phyloP scores from a whole-genome alignment of 2,797 vertebrate genomes.

The Fistularia tabacaria region DNA sequence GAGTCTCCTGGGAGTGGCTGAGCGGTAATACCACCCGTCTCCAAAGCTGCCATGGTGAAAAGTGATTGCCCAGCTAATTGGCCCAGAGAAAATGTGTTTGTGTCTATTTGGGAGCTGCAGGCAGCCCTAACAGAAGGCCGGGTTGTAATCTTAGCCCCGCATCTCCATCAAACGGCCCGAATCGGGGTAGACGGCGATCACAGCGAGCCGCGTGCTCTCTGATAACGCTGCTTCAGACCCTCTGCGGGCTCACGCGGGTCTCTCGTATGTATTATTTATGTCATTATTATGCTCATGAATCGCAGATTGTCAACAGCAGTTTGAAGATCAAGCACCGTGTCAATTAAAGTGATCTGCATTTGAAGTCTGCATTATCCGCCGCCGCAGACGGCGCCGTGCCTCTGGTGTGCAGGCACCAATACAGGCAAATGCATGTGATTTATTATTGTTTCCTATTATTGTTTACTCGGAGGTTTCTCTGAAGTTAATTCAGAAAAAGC shows the following conservation, averaged over 20 bases:
- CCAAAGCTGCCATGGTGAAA: constrained; percentile 35
- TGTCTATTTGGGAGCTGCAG: constrained; percentile 32
- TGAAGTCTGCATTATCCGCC: constrained; percentile 60
- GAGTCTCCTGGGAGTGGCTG: constrained; percentile 28
- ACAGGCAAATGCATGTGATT: constrained; percentile 67
- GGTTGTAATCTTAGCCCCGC: constrained; percentile 46
- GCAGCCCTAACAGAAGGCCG: constrained; percentile 38
- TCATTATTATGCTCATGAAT: constrained; percentile 68
- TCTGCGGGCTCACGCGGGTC: constrained; percentile 36
- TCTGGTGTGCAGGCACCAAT: constrained; percentile 68
- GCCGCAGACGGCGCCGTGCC: constrained; percentile 56
- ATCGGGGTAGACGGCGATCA: constrained; percentile 59
- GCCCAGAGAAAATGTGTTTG: constrained; percentile 29
- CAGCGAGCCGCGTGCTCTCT: constrained; percentile 58
- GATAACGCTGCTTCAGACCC: constrained; percentile 58
- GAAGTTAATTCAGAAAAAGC: constrained; percentile 67
- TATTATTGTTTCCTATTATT: constrained; percentile 74
- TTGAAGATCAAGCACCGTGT: constrained; percentile 68
- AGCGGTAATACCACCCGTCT: constrained; percentile 24
- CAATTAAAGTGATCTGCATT: constrained; percentile 73
- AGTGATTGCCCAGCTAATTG: constrained; percentile 57
- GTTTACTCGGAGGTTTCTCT: constrained; percentile 67
- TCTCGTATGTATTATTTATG: constrained; percentile 71
- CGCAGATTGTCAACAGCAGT: constrained; percentile 62
- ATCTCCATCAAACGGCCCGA: constrained; percentile 50